Conservation (phyloP, 1,140 invertebrate genomes). For the Cydia fagiglandana region DNA sequence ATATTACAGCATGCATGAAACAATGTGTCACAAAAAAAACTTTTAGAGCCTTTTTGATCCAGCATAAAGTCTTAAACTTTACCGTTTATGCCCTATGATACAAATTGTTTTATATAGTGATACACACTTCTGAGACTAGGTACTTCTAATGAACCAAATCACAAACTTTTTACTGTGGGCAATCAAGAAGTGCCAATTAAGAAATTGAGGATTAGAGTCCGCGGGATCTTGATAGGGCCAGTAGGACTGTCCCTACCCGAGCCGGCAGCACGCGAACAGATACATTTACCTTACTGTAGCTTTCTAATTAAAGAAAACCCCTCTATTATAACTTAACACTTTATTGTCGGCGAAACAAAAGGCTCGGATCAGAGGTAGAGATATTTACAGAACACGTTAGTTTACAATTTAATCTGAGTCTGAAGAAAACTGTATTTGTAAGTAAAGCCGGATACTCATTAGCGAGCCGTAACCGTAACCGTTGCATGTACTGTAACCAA, state of each 20-base stretch:
- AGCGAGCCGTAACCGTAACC: too few species aligned
- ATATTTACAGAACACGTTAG: background rate
- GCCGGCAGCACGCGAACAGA: slow-evolving; percentile 32
- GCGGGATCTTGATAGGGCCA: slow-evolving; percentile 48
- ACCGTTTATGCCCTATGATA: too few species aligned
- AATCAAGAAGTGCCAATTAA: slow-evolving; percentile 54
- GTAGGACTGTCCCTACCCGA: slow-evolving; percentile 22
- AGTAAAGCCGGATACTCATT: too few species aligned
- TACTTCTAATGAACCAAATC: background rate
- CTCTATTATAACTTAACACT: slow-evolving; percentile 14
- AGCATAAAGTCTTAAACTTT: too few species aligned
- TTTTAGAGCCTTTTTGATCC: too few species aligned
- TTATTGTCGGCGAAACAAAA: slow-evolving; percentile 6
- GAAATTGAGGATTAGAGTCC: slow-evolving; percentile 40
- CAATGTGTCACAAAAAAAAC: background rate
- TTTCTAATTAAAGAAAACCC: slow-evolving; percentile 23
- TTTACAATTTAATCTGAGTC: background rate
- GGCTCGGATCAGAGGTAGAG: background rate
- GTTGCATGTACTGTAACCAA: too few species aligned
- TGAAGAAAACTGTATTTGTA: background rate
- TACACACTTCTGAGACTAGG: background rate
- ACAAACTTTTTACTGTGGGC: background rate
- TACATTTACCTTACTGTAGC: slow-evolving; percentile 2
- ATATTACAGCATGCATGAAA: background rate
- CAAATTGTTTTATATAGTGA: too few species aligned